phyloP scores from a whole-genome alignment of 2,888 invertebrate species.

The Tolmerus cingulatus region DNA sequence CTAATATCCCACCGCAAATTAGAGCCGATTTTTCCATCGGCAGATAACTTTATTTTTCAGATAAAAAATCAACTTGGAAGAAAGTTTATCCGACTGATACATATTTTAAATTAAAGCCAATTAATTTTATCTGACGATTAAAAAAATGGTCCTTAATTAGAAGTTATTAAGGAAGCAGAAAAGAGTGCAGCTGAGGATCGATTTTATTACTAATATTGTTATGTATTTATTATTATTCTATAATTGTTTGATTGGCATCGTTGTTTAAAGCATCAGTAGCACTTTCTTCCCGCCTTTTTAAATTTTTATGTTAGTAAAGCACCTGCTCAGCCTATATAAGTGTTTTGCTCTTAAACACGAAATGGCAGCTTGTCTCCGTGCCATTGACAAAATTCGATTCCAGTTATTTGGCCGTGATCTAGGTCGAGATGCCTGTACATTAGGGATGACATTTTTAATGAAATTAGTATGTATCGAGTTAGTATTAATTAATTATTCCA shows the following conservation, averaged over 20 bases:
- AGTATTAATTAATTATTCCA: not conserved
- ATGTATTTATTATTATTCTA: not conserved
- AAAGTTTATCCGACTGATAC: too few relatives aligned
- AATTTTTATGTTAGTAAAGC: conserved; percentile 49
- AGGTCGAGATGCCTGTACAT: conserved; percentile 76
- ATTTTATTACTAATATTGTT: too few relatives aligned
- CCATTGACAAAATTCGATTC: conserved; percentile 83
- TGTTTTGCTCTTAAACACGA: conserved; percentile 95
- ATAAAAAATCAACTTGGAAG: too few relatives aligned
- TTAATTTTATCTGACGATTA: too few relatives aligned
- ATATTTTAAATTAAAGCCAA: too few relatives aligned
- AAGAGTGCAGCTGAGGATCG: not conserved
- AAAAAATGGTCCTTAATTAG: not conserved
- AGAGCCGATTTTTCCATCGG: too few relatives aligned
- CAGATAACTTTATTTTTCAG: too few relatives aligned
- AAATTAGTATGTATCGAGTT: conserved; percentile 5
- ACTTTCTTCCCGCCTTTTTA: not conserved
- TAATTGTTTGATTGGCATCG: not conserved
- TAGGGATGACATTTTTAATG: conserved; percentile 17
- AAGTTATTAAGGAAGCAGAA: not conserved
- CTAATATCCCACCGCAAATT: too few relatives aligned
- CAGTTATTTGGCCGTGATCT: conserved; percentile 76
- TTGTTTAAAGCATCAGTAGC: not conserved
- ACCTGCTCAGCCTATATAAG: conserved; percentile 93
- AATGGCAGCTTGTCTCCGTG: conserved; percentile 92